Evolutionary conservation across 2,113 vertebrate species (phyloP), one percentile per base, ranked within the genome.

Genomic region (Bucco capensis): DNA sequence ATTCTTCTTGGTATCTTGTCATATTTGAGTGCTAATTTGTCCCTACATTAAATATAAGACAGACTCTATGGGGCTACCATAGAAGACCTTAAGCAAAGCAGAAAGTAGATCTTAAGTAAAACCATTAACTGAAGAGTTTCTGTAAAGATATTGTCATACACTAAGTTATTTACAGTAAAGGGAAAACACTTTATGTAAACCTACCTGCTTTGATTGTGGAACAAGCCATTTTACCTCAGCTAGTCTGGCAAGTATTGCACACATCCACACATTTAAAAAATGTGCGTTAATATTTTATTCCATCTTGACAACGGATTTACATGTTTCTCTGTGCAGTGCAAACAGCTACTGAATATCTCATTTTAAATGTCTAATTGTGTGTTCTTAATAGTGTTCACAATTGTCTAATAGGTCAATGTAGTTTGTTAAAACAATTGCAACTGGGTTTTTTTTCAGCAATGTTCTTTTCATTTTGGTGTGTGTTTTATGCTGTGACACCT

Each of bases 281-380:
- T 6, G 3, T 47, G 8, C 47, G 8, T 67, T 89, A 61, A 71
- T 86, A 35, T 86, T 84, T 82, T 87, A 69, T 81, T 90, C 40
- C 18, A 8, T 77, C 42, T 71, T 51, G 22, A 85, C 46, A 64
- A 50, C 40, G 49, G 49, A 74, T 19, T 66, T 77, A 46, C 0
- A 0, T 70, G 18, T 86, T 90, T 73, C 56, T 86, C 67, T 62
- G 23, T 65, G 44, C 64, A 53, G 31, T 64, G 31, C 40, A 85
- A 83, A 80, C 62, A 83, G 24, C 71, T 73, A 76, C 83, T 19
- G 44, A 86, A 33, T 85, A 58, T 83, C 23, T 54, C 37, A 40
- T 84, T 84, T 78, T 40, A 84, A 75, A 81, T 66, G 33, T 73
- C 46, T 86, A 1, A 58, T 77, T 88, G 47, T 58, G 58, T 17